Base-by-base conservation (phyloP, 2,888 invertebrate genomes). In the Dioctria linearis region DNA sequence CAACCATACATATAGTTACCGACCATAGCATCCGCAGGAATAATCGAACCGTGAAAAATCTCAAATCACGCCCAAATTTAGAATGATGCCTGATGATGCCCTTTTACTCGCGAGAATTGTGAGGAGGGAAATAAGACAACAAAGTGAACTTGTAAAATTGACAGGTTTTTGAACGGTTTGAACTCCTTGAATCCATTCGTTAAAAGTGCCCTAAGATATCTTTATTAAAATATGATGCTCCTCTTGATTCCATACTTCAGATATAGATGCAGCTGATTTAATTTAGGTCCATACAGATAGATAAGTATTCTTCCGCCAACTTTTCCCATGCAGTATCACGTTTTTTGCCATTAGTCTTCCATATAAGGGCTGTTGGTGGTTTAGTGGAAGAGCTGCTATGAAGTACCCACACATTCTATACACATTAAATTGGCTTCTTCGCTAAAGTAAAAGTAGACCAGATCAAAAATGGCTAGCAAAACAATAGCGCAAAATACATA, bases 281-380 rank as follows among this genome's bases (percentile, higher is more conserved):
- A 63, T 39, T 39, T 39, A 63, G 63, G 9, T 5, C 46, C 46
- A 46, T 25, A 25, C 2, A 46, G 8, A 46, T 8, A 46, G 46
- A 46, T 46, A 8, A 8, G 57, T 3, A 57, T 11, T 57, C 57
- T 57, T 57, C 11, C 57, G 57, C n/a, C n/a, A 57, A 57, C 11
- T 57, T 66, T 79, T 79, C 79, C 79, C 79, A 79, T 67, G 67
- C 39, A 79, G n/a, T 40, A 51, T 79, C 79, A 79, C 79, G 79
- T 67, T 79, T 79, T n/a, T 79, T 43, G 9, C 67, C 67, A 79
- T 79, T 63, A 57, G 79, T 3, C 39, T 9, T 8, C 79, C 79
- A 67, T 79, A 79, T 54, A 79, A 54, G 79, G 79, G 71, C 8
- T 51, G 51, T 6, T 37, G 51, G n/a, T 37, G 40, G 71, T 40